Evolutionary conservation across 2,113 vertebrate genomes (phyloP).

Genomic region (Sapajus apella): DNA sequence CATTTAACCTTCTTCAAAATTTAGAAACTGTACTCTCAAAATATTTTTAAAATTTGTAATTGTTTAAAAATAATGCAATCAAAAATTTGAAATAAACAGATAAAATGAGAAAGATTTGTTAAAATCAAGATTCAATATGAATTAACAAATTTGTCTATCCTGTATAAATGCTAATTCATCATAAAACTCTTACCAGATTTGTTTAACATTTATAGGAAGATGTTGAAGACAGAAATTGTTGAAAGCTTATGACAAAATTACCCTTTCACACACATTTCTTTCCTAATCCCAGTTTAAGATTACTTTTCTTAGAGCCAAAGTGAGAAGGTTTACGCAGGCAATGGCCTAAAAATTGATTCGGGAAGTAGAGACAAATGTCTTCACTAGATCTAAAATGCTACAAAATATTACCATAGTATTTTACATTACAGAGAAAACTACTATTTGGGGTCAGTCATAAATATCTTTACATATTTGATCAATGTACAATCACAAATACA

Average conservation of each 20-base stretch:
- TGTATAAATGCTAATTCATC: background rate
- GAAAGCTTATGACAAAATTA: background rate
- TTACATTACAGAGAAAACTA: background rate
- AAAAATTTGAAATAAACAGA: background rate
- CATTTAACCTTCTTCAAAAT: background rate
- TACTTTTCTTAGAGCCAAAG: background rate
- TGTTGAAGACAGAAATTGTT: background rate
- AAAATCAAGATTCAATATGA: background rate
- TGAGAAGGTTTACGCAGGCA: background rate
- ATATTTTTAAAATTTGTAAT: background rate
- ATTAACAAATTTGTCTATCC: background rate
- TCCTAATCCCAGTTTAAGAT: background rate
- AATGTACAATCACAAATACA: background rate
- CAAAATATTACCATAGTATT: background rate
- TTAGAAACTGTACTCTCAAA: background rate
- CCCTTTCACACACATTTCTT: background rate
- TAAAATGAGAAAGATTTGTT: background rate
- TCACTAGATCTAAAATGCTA: background rate
- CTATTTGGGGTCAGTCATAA: background rate
- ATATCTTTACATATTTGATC: background rate
- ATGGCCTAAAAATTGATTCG: background rate
- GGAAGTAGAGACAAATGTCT: background rate
- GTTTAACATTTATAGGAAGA: background rate
- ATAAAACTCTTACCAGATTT: background rate
- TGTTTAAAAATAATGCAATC: background rate